A percentile compares a stretch with the other conserved stretches of the same genome.
These are phyloP conservation scores for Hippolais icterina DNA, from an alignment of 2,113 vertebrate species.

Conservation along the genomic window DNA sequence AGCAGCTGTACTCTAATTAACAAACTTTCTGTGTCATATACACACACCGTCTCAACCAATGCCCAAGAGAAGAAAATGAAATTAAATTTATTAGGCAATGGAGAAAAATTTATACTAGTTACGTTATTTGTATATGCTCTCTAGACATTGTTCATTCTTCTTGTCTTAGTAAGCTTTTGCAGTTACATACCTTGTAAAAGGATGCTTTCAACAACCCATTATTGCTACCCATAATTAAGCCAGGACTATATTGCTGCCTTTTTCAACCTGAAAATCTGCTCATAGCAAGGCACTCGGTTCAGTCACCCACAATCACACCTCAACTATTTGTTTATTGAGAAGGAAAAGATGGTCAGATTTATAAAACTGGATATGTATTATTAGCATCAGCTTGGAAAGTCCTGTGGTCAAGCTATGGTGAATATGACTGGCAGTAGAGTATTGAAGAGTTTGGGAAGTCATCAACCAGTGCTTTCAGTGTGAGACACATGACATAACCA, in stretches of 20 bases:
- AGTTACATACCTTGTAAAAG: not conserved
- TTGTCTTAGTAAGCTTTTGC: not conserved
- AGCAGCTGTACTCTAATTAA: constrained; percentile 24
- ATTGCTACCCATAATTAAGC: not conserved
- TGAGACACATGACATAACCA: constrained; percentile 72
- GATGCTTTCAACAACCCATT: not conserved
- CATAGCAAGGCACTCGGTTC: constrained; percentile 45
- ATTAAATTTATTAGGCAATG: not conserved
- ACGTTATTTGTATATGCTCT: not conserved
- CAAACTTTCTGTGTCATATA: not conserved
- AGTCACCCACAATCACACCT: constrained; percentile 56
- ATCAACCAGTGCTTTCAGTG: constrained; percentile 66
- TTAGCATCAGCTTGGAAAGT: constrained; percentile 67
- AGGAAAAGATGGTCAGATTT: constrained; percentile 58
- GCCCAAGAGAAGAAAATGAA: not conserved
- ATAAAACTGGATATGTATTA: constrained; percentile 39
- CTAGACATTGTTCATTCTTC: not conserved
- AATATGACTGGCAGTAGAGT: constrained; percentile 43
- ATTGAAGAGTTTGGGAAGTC: constrained; percentile 71
- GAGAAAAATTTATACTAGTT: not conserved
- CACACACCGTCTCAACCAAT: not conserved
- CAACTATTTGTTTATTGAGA: constrained; percentile 73
- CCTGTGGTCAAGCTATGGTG: constrained; percentile 49
- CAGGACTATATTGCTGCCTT: not conserved
- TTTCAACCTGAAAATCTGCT: constrained; percentile 30